Conservation (phyloP, 2,888 invertebrate species). For the Trisateles emortualis region DNA sequence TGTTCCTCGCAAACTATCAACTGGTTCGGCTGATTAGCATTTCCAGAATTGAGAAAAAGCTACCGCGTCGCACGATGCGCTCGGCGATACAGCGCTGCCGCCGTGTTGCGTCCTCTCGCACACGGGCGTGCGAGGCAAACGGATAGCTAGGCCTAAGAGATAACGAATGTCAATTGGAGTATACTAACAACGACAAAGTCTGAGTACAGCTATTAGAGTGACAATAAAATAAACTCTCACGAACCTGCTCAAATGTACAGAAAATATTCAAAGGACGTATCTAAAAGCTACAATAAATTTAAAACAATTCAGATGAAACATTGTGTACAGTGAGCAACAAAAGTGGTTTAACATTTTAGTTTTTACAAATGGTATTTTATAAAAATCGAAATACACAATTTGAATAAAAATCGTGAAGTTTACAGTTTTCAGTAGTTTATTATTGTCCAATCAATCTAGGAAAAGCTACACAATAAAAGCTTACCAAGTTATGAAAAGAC, state of each 20-base stretch:
- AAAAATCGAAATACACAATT: too few relatives aligned
- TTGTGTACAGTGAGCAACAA: too few relatives aligned
- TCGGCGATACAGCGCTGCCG: conserved; percentile 8
- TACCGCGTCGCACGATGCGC: conserved; percentile 19
- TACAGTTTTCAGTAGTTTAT: too few relatives aligned
- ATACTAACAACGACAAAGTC: neutral
- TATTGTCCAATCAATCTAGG: too few relatives aligned
- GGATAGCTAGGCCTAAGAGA: conserved; percentile 10
- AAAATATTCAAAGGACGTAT: neutral
- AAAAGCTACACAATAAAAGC: too few relatives aligned
- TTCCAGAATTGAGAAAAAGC: conserved; percentile 78
- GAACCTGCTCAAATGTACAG: neutral
- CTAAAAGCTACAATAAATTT: too few relatives aligned
- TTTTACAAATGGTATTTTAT: too few relatives aligned
- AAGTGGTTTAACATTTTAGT: too few relatives aligned
- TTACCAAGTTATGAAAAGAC: too few relatives aligned
- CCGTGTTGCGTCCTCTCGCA: neutral
- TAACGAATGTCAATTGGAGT: neutral
- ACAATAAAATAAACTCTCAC: neutral
- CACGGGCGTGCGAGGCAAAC: conserved; percentile 1
- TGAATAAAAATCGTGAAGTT: too few relatives aligned
- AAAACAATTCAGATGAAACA: too few relatives aligned
- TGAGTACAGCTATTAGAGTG: neutral
- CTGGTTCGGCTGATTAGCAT: conserved; percentile 78
- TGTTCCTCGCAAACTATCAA: conserved; percentile 80